Conservation (phyloP, 2,797 vertebrate species). For the Euphonia xanthogaster region DNA sequence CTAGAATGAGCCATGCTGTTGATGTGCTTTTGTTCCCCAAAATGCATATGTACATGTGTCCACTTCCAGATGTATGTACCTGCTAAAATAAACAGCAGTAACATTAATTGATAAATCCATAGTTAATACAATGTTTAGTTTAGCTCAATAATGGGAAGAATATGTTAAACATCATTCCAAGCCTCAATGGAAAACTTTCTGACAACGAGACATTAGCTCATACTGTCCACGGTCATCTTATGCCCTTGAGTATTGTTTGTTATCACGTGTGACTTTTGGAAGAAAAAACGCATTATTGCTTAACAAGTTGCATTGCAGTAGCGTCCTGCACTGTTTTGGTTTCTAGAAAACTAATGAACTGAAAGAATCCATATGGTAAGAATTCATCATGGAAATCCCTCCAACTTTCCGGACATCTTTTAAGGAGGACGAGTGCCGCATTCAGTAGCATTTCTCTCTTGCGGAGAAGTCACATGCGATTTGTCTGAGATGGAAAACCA, state of each 20-base stretch:
- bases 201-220: conserved; percentile 77
- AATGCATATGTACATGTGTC: background rate
- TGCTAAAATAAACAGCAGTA: background rate
- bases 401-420: background rate
- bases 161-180: conserved; percentile 61
- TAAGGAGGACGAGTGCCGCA: background rate
- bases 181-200: conserved; percentile 63
- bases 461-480: rapidly evolving
- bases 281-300: conserved; percentile 50
- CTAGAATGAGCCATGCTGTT: background rate
- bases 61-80: background rate
- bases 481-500: background rate
- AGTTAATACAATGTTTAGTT: conserved; percentile 43
- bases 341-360: conserved; percentile 54
- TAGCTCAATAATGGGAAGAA: conserved; percentile 46
- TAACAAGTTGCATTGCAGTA: conserved; percentile 57
- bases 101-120: conserved; percentile 26
- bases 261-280: conserved; percentile 75
- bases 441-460: rapidly evolving
- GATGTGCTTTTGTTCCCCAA: conserved; percentile 8
- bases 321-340: conserved; percentile 33
- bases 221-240: conserved; percentile 56
- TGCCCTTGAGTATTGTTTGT: conserved; percentile 59
- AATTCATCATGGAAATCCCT: conserved; percentile 34
- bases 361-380: conserved; percentile 22